Evolutionary conservation across 2,797 vertebrate species (phyloP), one percentile per base, ranked within the genome.

Genomic region (Vespertilio murinus): DNA sequence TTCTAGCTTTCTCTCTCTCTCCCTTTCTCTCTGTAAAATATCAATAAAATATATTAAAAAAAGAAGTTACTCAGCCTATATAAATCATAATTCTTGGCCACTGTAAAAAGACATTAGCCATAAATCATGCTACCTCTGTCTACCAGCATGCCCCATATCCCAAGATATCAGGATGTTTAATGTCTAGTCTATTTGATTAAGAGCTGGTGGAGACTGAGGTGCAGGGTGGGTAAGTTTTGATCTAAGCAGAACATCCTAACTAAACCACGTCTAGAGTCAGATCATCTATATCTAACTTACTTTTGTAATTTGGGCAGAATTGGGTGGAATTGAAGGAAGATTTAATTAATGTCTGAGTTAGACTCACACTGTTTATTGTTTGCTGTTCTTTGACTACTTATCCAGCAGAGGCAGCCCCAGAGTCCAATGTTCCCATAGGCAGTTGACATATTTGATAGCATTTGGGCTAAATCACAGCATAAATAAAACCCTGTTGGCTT

Each of bases 401-500:
- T 14, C 47, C 14, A 81, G 16, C 38, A 54, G 52, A 83, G 54
- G 11, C 25, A 45, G 28, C 65, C 73, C 54, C 80, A 10, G 80
- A 74, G 75, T 45, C 71, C 64, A 67, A 5, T 42, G 30, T 67
- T 79, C 42, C 42, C 35, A 40, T 7, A 18, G 45, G 80, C 35
- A 79, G 8, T 52, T 94, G 86, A 94, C 80, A 85, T 91, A 82
- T 82, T 67, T 93, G 75, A 92, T 94, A 83, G 35, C 28, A 82
- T 91, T 94, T 91, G 52, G 56, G 42, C 40, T 93, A 73, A 90
- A 42, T 40, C 81, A 79, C 6, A 88, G 64, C 38, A 75, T 81
- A 95, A 95, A 97, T 97, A 97, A 97, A 96, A 88, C 88, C 75
- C 30, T 91, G 92, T 96, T 97, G 92, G 79, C 94, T 98, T 96